These are phyloP conservation scores for Cariama cristata DNA, from an alignment of 2,113 vertebrate genomes.

Conservation along the genomic window DNA sequence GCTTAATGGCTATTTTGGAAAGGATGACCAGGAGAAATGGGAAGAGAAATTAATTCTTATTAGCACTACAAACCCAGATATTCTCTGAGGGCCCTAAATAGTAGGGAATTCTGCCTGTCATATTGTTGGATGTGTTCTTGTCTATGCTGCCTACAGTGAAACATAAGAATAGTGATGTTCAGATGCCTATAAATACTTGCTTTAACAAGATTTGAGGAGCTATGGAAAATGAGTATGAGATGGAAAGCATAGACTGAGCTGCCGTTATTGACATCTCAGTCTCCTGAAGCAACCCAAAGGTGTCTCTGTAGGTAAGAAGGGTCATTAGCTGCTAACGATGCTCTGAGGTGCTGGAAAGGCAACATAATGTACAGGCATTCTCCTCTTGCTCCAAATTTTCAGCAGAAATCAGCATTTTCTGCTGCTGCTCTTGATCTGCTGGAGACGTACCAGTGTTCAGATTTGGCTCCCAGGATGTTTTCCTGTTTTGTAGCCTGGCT, in stretches of 20 bases:
- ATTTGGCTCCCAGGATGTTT: neutral
- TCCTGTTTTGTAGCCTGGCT: neutral
- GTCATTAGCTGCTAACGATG: neutral
- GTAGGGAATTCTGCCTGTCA: neutral
- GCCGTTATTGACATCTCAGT: neutral
- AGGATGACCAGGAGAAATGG: neutral
- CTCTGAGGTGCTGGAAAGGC: neutral
- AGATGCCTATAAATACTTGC: neutral
- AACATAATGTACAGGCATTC: neutral
- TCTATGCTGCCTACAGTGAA: neutral
- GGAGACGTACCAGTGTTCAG: neutral
- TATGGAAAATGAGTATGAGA: neutral
- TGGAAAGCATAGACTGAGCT: neutral
- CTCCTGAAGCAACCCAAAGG: neutral
- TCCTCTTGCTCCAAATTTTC: neutral
- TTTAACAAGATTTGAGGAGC: neutral
- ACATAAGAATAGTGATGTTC: neutral
- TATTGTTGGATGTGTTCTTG: fast-evolving
- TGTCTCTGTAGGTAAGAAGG: neutral
- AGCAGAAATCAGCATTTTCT: neutral
- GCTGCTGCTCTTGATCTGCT: neutral
- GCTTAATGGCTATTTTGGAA: neutral
- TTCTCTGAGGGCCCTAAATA: neutral
- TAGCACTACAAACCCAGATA: neutral
- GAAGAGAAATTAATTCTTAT: neutral